phyloP scores from a whole-genome alignment of 2,113 vertebrate species.

The Nyctereutes procyonoides region DNA sequence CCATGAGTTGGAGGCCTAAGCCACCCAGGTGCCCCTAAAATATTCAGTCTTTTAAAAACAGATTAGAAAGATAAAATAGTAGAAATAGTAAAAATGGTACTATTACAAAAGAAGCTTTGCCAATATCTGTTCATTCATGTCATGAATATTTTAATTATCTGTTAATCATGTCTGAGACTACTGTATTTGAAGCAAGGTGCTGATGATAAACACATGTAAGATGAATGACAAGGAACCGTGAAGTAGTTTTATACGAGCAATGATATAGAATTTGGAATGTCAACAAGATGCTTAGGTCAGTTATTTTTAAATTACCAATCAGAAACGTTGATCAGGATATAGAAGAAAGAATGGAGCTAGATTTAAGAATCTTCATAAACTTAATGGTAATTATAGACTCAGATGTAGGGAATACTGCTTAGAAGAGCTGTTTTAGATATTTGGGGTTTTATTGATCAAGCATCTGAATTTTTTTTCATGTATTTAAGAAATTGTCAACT shows the following conservation, averaged over 20 bases:
- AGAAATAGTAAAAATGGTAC: neutral
- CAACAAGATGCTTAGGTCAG: neutral
- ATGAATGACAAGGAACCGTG: neutral
- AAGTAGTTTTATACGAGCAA: neutral
- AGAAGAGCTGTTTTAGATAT: neutral
- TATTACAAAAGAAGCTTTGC: neutral
- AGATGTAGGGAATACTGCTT: neutral
- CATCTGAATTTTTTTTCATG: neutral
- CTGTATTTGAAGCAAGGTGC: neutral
- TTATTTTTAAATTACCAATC: neutral
- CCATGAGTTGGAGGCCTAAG: neutral
- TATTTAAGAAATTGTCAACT: neutral
- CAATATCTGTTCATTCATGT: neutral
- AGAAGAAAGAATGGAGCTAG: neutral
- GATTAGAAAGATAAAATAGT: neutral
- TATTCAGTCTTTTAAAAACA: neutral
- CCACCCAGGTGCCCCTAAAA: neutral
- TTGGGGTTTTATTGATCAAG: neutral
- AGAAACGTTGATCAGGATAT: neutral
- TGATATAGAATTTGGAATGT: neutral
- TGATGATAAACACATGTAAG: neutral
- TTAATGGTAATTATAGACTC: neutral
- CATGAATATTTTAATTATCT: too few relatives aligned
- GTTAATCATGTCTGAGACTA: neutral
- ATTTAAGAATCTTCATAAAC: neutral